These are phyloP conservation scores for Eupithecia vulgata DNA, from an alignment of 2,888 invertebrate species.

Conservation along the genomic window DNA sequence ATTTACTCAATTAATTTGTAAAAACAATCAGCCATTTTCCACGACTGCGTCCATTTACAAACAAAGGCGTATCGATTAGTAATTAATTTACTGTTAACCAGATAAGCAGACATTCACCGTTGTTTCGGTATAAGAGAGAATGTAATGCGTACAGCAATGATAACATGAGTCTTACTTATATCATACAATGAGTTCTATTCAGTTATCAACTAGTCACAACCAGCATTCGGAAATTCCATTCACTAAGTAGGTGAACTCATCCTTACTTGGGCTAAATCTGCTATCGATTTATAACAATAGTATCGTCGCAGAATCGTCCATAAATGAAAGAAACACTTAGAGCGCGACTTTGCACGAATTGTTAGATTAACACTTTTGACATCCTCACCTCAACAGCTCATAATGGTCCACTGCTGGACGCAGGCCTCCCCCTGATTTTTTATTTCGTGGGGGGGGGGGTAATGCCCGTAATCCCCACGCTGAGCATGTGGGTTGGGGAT, in stretches of 20 bases:
- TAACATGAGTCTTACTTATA: neutral
- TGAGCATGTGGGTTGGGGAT: too few relatives aligned
- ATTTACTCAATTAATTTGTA: neutral
- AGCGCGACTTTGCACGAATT: too few relatives aligned
- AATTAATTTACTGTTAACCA: constrained; percentile 44
- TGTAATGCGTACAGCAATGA: constrained; percentile 29
- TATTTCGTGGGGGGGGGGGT: too few relatives aligned
- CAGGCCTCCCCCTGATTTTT: too few relatives aligned
- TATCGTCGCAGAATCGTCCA: too few relatives aligned
- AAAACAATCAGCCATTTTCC: constrained; percentile 18
- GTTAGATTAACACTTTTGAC: too few relatives aligned
- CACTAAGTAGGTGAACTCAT: neutral
- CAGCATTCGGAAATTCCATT: neutral
- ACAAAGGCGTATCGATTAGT: constrained; percentile 41
- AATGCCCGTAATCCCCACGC: too few relatives aligned
- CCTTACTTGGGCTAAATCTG: neutral
- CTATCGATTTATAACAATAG: too few relatives aligned
- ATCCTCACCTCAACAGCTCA: too few relatives aligned
- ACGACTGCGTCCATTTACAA: constrained; percentile 32
- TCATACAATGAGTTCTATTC: constrained; percentile 2
- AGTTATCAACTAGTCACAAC: neutral
- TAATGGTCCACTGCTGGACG: too few relatives aligned
- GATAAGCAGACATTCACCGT: constrained; percentile 40
- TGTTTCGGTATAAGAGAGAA: constrained; percentile 34
- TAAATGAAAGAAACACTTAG: too few relatives aligned